phyloP scores from a whole-genome alignment of 2,113 vertebrate genomes.

The Periophthalmus modestus region DNA sequence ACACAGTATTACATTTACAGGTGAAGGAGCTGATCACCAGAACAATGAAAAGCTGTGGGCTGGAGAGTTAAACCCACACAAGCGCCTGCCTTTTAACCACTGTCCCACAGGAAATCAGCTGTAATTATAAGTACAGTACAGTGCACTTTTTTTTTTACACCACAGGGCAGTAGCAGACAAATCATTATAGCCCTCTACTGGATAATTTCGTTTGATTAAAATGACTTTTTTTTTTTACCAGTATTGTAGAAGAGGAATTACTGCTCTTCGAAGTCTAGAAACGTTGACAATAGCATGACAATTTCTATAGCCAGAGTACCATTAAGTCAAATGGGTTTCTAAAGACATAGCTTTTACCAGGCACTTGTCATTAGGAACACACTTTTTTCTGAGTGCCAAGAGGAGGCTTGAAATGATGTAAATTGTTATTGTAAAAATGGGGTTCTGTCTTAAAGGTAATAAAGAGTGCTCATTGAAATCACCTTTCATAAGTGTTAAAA shows the following conservation, averaged over 20 bases:
- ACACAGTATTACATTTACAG: too few relatives aligned
- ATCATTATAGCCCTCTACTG: slow-evolving; percentile 4
- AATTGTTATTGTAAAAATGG: slow-evolving; percentile 65
- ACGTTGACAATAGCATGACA: slow-evolving; percentile 55
- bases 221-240: slow-evolving; percentile 65
- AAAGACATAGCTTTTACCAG: slow-evolving; percentile 59
- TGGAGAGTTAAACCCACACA: too few relatives aligned
- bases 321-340: slow-evolving; percentile 65
- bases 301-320: slow-evolving; percentile 49
- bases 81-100: not conserved
- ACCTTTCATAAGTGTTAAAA: slow-evolving; percentile 38
- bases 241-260: slow-evolving; percentile 24
- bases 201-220: slow-evolving; percentile 30
- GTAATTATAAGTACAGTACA: not conserved
- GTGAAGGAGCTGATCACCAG: too few relatives aligned
- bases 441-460: slow-evolving; percentile 42
- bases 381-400: slow-evolving; percentile 28
- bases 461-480: slow-evolving; percentile 59
- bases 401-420: slow-evolving; percentile 28
- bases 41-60: too few relatives aligned
- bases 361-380: slow-evolving; percentile 54
- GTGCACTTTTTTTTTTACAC: not conserved
- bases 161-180: not conserved
- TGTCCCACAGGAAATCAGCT: not conserved
- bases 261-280: slow-evolving; percentile 45